Evolutionary conservation across 2,888 invertebrate species (phyloP), one percentile per base, ranked within the genome.

Genomic region (Nesidiocoris tenuis): DNA sequence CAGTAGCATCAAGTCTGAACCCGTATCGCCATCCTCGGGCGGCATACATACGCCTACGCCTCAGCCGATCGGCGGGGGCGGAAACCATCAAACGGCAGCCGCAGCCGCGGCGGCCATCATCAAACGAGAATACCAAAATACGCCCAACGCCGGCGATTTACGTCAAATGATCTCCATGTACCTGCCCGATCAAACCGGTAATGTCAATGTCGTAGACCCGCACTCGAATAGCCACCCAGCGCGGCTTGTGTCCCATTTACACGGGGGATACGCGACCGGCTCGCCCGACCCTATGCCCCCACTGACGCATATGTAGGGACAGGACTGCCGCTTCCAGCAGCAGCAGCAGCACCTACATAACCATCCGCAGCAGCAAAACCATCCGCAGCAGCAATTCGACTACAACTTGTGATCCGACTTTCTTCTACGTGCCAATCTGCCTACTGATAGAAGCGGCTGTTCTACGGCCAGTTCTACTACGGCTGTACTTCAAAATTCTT

Each of bases 1-100:
- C 80, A 92, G 92, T 79, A 93, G 93, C 83, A 92, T 94, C 83
- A 94, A 94, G 84, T 94, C 94, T 71, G 94, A 95, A 84, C 93
- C 94, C 25, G 92, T 93, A 81, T 93, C 93, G 74, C 94, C 67
- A 90, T 87, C 79, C 74, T 81, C 79, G 81, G 87, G 83, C 86
- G 82, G 87, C 82, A 88, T 85, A 85, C 84, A 84, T 82, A 84
- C 83, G 79, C 86, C 82, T 83, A 87, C 86, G 81, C 83, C 84
- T 79, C 77, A 74, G 22, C 76, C 68, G 12, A 63, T 75, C 17
- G 75, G 75, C 3, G 19, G n/a, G 17, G 21, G 21, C 18, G 59
- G 23, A 1, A 59, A 59, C 9, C 39, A 39, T 12, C 39, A 39
- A 39, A 39, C 39, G 65, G 61, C 78, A 65, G 80, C 84, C 82